These are phyloP conservation scores for Sphaeramia orbicularis DNA, from an alignment of 2,797 vertebrate species.

Conservation along the genomic window DNA sequence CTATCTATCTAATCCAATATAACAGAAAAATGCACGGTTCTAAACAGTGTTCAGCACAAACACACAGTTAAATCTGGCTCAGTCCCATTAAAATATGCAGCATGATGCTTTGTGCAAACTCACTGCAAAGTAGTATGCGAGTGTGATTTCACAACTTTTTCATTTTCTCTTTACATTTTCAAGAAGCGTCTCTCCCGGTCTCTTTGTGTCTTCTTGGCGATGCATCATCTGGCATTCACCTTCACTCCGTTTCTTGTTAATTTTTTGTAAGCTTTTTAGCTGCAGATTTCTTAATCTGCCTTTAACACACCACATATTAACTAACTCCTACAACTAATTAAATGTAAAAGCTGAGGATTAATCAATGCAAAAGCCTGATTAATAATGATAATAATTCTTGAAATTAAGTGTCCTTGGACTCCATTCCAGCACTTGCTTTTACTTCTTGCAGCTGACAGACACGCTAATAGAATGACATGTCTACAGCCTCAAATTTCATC, in stretches of 20 bases:
- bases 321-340: not conserved
- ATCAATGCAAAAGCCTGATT: not conserved
- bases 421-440: not conserved
- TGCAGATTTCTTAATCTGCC: constrained; percentile 2
- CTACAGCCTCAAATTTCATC: not conserved
- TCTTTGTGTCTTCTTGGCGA: not conserved
- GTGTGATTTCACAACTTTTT: constrained; percentile 10
- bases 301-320: constrained; percentile 13
- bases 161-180: constrained; percentile 9
- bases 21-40: not conserved
- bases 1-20: too few species aligned
- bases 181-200: not conserved
- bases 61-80: constrained; percentile 8
- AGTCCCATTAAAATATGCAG: constrained; percentile 35
- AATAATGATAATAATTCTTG: not conserved
- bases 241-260: constrained; percentile 12
- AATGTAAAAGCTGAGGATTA: not conserved
- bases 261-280: constrained; percentile 7
- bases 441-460: not conserved
- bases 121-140: constrained; percentile 4
- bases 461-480: not conserved
- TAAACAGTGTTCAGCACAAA: constrained; percentile 5
- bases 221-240: constrained; percentile 2
- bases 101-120: constrained; percentile 33
- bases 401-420: not conserved